Percentiles rank a stretch among this genome's conserved stretches.
Conservation (phyloP, 2,888 invertebrate species). For the Spilarctia lutea region DNA sequence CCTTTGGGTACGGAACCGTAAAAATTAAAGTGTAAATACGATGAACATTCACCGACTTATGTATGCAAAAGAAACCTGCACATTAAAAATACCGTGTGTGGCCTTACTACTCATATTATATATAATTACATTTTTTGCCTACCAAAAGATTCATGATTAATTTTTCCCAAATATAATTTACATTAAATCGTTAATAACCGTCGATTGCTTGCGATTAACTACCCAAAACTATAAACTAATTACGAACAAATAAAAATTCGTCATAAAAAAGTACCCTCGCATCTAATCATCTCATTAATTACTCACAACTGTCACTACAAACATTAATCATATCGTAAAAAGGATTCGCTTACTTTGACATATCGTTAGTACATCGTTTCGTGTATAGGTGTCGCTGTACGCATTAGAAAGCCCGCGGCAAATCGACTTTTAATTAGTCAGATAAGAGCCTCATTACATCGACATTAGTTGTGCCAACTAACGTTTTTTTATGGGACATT, state of each 20-base stretch:
- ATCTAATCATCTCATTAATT: conserved; percentile 53
- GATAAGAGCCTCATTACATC: conserved; percentile 83
- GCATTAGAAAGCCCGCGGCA: conserved; percentile 77
- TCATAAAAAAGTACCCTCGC: conserved; percentile 44
- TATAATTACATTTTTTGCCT: conserved; percentile 39
- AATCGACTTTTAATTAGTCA: conserved; percentile 86
- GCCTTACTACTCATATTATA: conserved; percentile 15
- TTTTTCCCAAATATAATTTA: conserved; percentile 44
- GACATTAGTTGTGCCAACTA: conserved; percentile 80
- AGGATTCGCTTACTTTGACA: conserved; percentile 73
- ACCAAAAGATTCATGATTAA: conserved; percentile 38
- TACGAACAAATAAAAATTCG: conserved; percentile 45
- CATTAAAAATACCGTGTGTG: conserved; percentile 11
- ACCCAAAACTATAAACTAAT: conserved; percentile 42
- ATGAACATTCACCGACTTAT: neutral
- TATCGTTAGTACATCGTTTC: conserved; percentile 56
- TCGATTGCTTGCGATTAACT: conserved; percentile 46
- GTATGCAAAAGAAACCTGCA: neutral
- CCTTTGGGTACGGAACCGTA: too few species aligned
- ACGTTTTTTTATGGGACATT: conserved; percentile 64
- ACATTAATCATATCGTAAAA: conserved; percentile 71
- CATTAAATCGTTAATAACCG: conserved; percentile 50
- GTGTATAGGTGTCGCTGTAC: conserved; percentile 54
- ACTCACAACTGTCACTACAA: conserved; percentile 56
- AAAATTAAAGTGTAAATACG: neutral